Conservation (phyloP, 1,140 invertebrate genomes). For the Drosophila santomea region DNA sequence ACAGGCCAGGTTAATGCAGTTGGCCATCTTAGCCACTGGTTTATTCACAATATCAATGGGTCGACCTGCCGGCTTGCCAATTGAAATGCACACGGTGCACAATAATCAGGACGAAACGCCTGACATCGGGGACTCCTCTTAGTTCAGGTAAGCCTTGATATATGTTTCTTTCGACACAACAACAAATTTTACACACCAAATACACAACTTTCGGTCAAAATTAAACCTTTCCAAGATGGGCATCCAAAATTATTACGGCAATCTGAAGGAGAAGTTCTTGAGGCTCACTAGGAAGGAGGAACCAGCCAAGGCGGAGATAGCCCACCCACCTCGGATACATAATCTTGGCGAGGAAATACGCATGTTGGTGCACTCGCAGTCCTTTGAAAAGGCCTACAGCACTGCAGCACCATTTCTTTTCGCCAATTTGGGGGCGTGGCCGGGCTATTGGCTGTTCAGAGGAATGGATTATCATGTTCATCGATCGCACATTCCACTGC, state of each 20-base stretch:
- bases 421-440: slow-evolving; percentile 67
- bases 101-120: not conserved
- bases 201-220: not conserved
- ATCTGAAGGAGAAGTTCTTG: slow-evolving; percentile 3
- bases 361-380: slow-evolving; percentile 47
- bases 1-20: slow-evolving; percentile 64
- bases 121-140: not conserved
- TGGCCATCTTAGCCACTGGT: slow-evolving; percentile 54
- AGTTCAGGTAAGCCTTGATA: slow-evolving; percentile 15
- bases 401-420: slow-evolving; percentile 57
- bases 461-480: slow-evolving; percentile 68
- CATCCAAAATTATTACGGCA: not conserved
- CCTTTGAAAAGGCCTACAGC: slow-evolving; percentile 45
- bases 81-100: slow-evolving; percentile 32
- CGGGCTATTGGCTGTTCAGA: slow-evolving; percentile 68
- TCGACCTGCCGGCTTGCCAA: not conserved
- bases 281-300: not conserved
- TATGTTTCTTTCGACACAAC: not conserved
- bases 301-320: not conserved
- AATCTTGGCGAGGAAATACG: slow-evolving; percentile 65
- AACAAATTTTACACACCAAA: not conserved
- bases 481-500: slow-evolving; percentile 54
- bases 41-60: slow-evolving; percentile 33
- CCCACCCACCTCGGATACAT: not conserved
- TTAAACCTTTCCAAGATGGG: slow-evolving; percentile 10